phyloP scores from a whole-genome alignment of 2,797 vertebrate genomes.

The Poeciliopsis turneri region DNA sequence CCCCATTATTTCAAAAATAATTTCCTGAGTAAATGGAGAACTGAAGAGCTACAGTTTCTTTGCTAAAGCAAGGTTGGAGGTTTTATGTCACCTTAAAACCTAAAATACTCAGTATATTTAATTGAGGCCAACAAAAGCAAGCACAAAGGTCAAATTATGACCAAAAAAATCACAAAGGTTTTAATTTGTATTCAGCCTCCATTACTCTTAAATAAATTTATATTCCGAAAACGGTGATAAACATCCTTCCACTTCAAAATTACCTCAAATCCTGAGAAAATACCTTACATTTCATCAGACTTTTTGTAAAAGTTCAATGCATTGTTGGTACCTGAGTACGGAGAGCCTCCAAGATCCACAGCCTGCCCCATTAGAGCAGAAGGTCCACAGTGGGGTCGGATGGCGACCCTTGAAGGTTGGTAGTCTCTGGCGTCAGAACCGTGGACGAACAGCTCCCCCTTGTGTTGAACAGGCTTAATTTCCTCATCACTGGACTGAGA shows the following conservation, averaged over 20 bases:
- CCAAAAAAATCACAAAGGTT: neutral
- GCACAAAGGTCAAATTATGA: neutral
- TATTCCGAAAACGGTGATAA: neutral
- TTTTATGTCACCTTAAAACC: neutral
- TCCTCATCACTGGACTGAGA: conserved; percentile 88
- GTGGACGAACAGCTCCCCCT: conserved; percentile 59
- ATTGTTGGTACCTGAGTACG: conserved; percentile 77
- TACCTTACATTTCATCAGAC: neutral
- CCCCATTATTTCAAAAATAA: neutral
- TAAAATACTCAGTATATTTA: neutral
- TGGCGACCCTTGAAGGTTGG: conserved; percentile 77
- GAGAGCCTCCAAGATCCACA: conserved; percentile 72
- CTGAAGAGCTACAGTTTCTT: neutral
- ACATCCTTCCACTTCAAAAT: neutral
- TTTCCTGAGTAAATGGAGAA: neutral
- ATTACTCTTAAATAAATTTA: neutral
- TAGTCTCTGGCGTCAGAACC: conserved; percentile 77
- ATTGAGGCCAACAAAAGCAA: neutral
- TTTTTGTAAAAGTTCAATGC: neutral
- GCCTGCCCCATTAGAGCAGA: conserved; percentile 66
- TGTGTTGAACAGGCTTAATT: conserved; percentile 71
- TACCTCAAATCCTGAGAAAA: neutral
- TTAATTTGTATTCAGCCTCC: neutral
- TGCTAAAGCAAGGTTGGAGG: neutral
- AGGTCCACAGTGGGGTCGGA: conserved; percentile 69